Conservation (phyloP, 2,888 invertebrate species). For the Callimorpha dominula region DNA sequence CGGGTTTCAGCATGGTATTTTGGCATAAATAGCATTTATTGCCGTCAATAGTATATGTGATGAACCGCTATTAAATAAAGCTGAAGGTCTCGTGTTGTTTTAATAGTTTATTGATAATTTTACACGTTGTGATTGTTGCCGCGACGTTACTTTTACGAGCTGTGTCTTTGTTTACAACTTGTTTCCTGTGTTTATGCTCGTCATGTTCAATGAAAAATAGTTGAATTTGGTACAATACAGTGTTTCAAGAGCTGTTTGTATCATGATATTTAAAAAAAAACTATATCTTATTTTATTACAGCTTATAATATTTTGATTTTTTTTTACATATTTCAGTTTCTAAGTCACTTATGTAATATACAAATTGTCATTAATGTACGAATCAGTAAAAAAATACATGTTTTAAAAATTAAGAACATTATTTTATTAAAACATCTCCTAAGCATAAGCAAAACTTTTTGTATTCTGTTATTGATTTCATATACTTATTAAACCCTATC, state of each 20-base stretch:
- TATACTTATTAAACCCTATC: constrained; percentile 73
- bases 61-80: constrained; percentile 54
- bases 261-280: constrained; percentile 18
- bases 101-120: constrained; percentile 56
- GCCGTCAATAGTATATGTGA: constrained; percentile 59
- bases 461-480: constrained; percentile 71
- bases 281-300: neutral
- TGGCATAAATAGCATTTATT: constrained; percentile 67
- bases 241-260: constrained; percentile 33
- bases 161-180: constrained; percentile 80
- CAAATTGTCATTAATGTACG: neutral
- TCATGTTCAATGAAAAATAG: constrained; percentile 70
- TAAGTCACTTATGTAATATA: constrained; percentile 7
- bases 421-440: neutral
- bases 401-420: neutral
- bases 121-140: constrained; percentile 54
- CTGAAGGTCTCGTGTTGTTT: constrained; percentile 54
- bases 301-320: neutral
- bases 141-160: constrained; percentile 66
- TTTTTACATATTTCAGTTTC: neutral
- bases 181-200: constrained; percentile 78
- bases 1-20: constrained; percentile 73
- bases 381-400: neutral
- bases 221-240: constrained; percentile 51
- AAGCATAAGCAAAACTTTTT: constrained; percentile 17